Base-by-base conservation (phyloP, 2,888 invertebrate species). In the Tenthredo mesomela region DNA sequence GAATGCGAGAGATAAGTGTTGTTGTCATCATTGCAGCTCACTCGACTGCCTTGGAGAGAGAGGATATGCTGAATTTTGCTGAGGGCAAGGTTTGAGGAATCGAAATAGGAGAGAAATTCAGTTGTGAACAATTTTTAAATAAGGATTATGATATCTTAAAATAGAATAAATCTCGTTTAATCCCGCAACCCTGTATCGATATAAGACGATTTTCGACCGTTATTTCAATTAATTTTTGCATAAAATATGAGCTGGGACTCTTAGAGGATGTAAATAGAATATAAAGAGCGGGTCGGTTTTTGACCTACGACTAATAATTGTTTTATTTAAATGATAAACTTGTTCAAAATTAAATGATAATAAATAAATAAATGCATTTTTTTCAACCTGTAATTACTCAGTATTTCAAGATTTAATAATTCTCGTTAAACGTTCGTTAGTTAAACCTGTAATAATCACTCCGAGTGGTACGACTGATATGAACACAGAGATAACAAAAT, bases 181-280 rank as follows among this genome's bases (percentile, higher is more conserved):
- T 15, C 67, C 33, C 18, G n/a, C n/a, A 12, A 61, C 15, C 18
- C 25, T 33, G 7, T 33, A 67, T 67, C 67, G 61, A 12, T 67
- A 12, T 67, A 33, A 12, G 6, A 29, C 67, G 25, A 33, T 6
- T 67, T 67, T 18, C 33, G 33, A 33, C 40, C 43, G 21, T 43
- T 21, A 15, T 43, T 21, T 33, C 15, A 67, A 33, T 29, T 15
- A n/a, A n/a, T 33, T 15, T 29, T 18, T 18, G 50, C 47, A 50
- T 54, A 15, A 77, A 50, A 50, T 77, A 54, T 77, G 77, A 54
- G 54, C 77, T 77, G 77, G 77, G 50, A 77, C 54, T 77, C 50
- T 18, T 77, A 37, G 77, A 50, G 25, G 6, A 33, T 54, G 25
- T 21, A 40, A n/a, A n/a, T 10, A 37, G 9, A 10, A 61, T 21